These are phyloP conservation scores for Enteromius viviparus DNA, from an alignment of 2,797 vertebrate genomes.

Conservation along the genomic window DNA sequence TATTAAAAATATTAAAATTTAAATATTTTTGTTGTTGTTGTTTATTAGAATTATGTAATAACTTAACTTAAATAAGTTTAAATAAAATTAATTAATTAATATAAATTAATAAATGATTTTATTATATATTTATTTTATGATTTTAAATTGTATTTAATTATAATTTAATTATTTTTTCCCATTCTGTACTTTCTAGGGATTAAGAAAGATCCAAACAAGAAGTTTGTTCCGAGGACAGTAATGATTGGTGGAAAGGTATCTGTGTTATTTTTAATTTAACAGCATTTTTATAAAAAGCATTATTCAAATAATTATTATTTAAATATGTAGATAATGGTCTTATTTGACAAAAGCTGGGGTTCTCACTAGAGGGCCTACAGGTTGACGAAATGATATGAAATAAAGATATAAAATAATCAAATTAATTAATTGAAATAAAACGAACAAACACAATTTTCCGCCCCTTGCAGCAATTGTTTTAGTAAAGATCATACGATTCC, in stretches of 20 bases:
- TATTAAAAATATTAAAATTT: too few relatives aligned
- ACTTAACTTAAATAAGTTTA: neutral
- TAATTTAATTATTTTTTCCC: neutral
- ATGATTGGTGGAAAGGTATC: constrained; percentile 89
- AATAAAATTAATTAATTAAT: too few relatives aligned
- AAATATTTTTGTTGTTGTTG: neutral
- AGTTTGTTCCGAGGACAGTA: constrained; percentile 84
- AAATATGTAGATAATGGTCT: neutral
- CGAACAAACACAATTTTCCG: neutral
- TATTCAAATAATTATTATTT: neutral
- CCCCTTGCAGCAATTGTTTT: neutral
- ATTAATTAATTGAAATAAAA: neutral
- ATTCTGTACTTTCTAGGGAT: constrained; percentile 74
- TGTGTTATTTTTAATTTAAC: neutral
- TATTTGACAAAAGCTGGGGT: neutral
- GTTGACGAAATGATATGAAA: neutral
- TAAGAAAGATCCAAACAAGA: constrained; percentile 80
- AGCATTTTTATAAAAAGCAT: too few relatives aligned
- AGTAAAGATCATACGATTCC: neutral
- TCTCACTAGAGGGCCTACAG: neutral
- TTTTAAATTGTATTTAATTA: neutral
- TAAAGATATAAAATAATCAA: neutral
- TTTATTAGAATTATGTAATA: neutral
- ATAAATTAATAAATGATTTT: neutral
- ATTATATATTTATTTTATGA: too few relatives aligned